These are phyloP conservation scores for Chunga burmeisteri DNA, from an alignment of 2,113 vertebrate genomes.

Conservation along the genomic window DNA sequence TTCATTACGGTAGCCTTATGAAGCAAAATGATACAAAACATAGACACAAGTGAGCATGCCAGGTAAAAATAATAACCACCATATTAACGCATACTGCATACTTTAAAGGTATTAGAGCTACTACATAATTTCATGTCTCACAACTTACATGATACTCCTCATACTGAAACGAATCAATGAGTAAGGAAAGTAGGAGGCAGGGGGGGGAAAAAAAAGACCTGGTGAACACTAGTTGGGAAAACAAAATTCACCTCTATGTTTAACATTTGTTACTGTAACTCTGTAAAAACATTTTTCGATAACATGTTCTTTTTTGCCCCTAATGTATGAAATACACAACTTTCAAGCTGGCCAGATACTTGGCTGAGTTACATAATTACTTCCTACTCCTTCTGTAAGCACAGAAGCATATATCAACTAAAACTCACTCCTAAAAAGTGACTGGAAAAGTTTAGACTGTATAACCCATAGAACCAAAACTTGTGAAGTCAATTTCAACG, in stretches of 20 bases:
- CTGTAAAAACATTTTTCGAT: not conserved
- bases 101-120: conserved; percentile 9
- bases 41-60: not conserved
- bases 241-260: not conserved
- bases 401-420: not conserved
- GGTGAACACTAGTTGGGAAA: conserved; percentile 12
- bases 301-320: not conserved
- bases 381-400: not conserved
- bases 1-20: not conserved
- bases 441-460: not conserved
- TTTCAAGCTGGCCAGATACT: not conserved
- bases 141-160: conserved; percentile 33
- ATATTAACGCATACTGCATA: not conserved
- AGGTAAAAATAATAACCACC: not conserved
- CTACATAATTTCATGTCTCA: not conserved
- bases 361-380: not conserved
- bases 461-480: not conserved
- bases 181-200: not conserved
- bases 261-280: not conserved
- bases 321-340: not conserved
- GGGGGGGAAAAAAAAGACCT: not conserved
- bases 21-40: conserved; percentile 5
- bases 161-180: conserved; percentile 36
- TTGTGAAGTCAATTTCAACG: not conserved
- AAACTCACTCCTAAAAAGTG: not conserved